Evolutionary conservation across 2,888 invertebrate species (phyloP).

Genomic region (Drosophila fungiperda): DNA sequence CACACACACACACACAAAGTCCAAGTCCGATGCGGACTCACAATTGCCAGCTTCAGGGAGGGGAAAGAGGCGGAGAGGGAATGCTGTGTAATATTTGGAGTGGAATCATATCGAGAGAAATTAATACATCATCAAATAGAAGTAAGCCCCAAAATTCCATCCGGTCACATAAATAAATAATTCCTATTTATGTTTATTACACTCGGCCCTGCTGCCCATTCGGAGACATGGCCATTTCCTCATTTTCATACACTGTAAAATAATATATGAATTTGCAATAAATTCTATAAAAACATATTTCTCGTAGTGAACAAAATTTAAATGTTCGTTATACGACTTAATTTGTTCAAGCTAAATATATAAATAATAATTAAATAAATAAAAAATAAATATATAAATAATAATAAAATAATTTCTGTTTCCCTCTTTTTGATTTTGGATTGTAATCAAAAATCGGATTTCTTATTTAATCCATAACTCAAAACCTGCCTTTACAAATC

Average conservation of each 20-base stretch:
- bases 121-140: conserved; percentile 72
- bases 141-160: conserved; percentile 63
- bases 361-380: too few species aligned
- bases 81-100: conserved; percentile 40
- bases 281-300: not conserved
- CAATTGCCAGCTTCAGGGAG: not conserved
- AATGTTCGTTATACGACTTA: fast-evolving
- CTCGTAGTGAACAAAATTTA: not conserved
- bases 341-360: not conserved
- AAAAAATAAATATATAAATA: too few species aligned
- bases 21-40: not conserved
- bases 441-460: not conserved
- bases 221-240: conserved; percentile 1
- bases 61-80: not conserved
- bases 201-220: conserved; percentile 50
- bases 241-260: conserved; percentile 28
- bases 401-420: not conserved
- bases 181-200: conserved; percentile 80
- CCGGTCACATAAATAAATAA: conserved; percentile 76
- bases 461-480: not conserved
- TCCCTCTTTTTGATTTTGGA: not conserved
- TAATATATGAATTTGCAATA: not conserved
- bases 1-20: not conserved
- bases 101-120: conserved; percentile 61
- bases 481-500: not conserved